These are phyloP conservation scores for Dascillus cervinus DNA, from an alignment of 2,888 invertebrate genomes.

Conservation along the genomic window DNA sequence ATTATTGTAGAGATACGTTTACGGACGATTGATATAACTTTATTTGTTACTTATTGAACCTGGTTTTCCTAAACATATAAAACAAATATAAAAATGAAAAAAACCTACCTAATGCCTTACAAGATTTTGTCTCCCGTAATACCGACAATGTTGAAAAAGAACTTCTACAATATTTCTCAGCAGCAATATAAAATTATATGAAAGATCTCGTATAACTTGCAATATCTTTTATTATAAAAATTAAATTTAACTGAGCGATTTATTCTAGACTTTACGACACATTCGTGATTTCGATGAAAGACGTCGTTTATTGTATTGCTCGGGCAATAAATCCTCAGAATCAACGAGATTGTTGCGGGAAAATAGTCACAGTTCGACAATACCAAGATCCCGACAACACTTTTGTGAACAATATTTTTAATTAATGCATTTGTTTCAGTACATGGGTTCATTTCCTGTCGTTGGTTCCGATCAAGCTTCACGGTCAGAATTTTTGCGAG, in stretches of 20 bases:
- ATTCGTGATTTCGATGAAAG: conserved; percentile 14
- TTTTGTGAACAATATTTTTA: conserved; percentile 3
- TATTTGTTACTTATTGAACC: conserved; percentile 17
- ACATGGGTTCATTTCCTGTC: conserved; percentile 73
- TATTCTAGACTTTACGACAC: conserved; percentile 17
- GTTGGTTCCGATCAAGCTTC: conserved; percentile 58
- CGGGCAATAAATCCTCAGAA: conserved; percentile 17
- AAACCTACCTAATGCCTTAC: no score
- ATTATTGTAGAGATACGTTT: conserved; percentile 23
- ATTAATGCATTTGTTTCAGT: conserved; percentile 52
- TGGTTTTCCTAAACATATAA: no score
- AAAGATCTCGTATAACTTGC: conserved; percentile 10
- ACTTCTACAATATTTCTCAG: no score
- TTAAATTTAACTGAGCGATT: conserved; percentile 24
- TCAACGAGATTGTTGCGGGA: conserved; percentile 17
- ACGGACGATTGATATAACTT: conserved; percentile 18
- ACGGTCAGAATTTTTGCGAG: conserved; percentile 56
- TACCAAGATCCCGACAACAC: conserved; percentile 2
- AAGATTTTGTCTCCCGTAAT: no score
- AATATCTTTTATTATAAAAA: conserved; percentile 22
- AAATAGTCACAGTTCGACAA: conserved; percentile 15
- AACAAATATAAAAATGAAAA: no score
- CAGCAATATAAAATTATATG: neutral
- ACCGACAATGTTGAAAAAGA: no score
- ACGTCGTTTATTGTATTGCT: conserved; percentile 13